Conservation (phyloP, 2,888 invertebrate genomes). For the Scrobipalpa costella region DNA sequence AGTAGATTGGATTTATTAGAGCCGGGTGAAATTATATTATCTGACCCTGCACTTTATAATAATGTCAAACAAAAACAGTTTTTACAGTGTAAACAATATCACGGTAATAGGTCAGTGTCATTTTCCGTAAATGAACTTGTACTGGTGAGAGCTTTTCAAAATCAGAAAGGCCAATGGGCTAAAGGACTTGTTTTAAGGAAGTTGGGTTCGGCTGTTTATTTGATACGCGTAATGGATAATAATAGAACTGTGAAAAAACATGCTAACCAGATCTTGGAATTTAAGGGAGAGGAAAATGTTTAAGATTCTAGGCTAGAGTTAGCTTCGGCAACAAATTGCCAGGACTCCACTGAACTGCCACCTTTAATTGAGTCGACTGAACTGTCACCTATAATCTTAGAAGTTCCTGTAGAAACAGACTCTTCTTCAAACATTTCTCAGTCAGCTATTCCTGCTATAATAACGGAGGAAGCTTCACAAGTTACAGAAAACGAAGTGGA, state of each 20-base stretch:
- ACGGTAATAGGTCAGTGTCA: not conserved
- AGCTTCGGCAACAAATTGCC: too few species aligned
- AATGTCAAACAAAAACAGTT: constrained; percentile 19
- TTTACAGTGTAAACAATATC: constrained; percentile 11
- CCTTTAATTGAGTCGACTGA: too few species aligned
- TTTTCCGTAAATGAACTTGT: not conserved
- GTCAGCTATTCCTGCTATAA: too few species aligned
- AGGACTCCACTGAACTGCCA: too few species aligned
- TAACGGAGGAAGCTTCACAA: too few species aligned
- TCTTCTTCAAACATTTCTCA: too few species aligned
- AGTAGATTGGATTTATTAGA: constrained; percentile 25
- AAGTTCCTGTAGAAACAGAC: too few species aligned
- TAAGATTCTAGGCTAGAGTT: too few species aligned
- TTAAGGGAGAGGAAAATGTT: too few species aligned
- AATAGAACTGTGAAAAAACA: not conserved
- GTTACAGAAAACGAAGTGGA: too few species aligned
- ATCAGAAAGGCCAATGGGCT: not conserved
- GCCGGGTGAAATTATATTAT: not conserved
- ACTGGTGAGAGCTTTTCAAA: not conserved
- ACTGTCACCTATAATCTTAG: too few species aligned
- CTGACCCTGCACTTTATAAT: constrained; percentile 8
- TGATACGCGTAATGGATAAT: not conserved
- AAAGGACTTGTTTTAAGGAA: not conserved
- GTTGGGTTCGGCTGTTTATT: not conserved
- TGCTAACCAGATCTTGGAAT: too few species aligned